These are phyloP conservation scores for Silurus lanzhouensis DNA, from an alignment of 2,797 vertebrate species.

Conservation along the genomic window DNA sequence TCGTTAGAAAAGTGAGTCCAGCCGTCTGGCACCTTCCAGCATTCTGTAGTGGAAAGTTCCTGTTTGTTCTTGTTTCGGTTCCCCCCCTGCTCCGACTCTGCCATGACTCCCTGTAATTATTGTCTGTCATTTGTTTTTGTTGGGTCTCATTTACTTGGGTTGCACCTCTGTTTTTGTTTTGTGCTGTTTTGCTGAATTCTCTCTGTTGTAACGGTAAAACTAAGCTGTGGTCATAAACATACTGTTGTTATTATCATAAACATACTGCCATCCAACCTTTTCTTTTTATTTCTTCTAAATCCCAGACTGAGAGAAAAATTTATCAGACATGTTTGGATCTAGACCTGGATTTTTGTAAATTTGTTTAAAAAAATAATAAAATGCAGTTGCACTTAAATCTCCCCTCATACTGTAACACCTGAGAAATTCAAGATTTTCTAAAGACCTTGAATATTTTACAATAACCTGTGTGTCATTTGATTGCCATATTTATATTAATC, in stretches of 20 bases:
- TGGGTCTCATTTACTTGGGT: slow-evolving; percentile 7
- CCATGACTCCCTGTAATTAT: slow-evolving; percentile 18
- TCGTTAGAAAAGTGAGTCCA: slow-evolving; percentile 15
- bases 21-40: slow-evolving; percentile 22
- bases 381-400: not conserved
- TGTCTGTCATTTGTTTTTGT: slow-evolving; percentile 10
- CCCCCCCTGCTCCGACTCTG: not conserved
- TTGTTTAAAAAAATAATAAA: not conserved
- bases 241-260: too few relatives aligned
- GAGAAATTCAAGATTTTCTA: too few relatives aligned
- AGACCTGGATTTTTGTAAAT: slow-evolving; percentile 5
- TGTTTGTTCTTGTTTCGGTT: slow-evolving; percentile 25
- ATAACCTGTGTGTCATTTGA: too few relatives aligned
- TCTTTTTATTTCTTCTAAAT: not conserved
- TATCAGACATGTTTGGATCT: not conserved
- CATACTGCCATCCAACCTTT: not conserved
- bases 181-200: not conserved
- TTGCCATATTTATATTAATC: too few relatives aligned
- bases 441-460: too few relatives aligned
- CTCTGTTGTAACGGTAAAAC: not conserved
- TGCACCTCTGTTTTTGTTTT: slow-evolving; percentile 8
- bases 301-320: not conserved
- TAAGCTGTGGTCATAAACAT: not conserved
- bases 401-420: too few relatives aligned
- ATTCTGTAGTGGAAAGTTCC: slow-evolving; percentile 25